Evolutionary conservation across 1,140 invertebrate species (phyloP).

Genomic region (Danaus plexippus): DNA sequence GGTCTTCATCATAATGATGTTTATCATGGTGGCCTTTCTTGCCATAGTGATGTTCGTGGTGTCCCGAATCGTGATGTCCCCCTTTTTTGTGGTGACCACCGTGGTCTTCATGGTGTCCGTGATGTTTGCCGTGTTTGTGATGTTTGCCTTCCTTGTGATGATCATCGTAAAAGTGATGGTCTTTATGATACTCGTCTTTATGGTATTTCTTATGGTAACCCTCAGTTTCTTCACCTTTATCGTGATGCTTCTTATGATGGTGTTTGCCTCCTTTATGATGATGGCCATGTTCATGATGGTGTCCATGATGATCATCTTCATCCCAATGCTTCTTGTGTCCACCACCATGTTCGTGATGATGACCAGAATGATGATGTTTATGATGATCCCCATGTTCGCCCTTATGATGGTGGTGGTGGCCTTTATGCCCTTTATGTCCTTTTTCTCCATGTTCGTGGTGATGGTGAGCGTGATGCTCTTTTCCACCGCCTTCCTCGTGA

Average conservation of each 20-base stretch:
- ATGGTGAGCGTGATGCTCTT: conserved; percentile 72
- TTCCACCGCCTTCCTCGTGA: conserved; percentile 71
- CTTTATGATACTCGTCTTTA: conserved; percentile 80
- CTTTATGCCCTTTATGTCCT: conserved; percentile 72
- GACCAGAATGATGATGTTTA: conserved; percentile 77
- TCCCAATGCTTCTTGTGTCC: conserved; percentile 79
- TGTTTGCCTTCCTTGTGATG: conserved; percentile 76
- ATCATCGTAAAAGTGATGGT: conserved; percentile 79
- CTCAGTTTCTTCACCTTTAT: conserved; percentile 77
- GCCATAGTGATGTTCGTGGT: conserved; percentile 75
- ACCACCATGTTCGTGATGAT: conserved; percentile 76
- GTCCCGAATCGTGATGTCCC: conserved; percentile 75
- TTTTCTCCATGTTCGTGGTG: conserved; percentile 73
- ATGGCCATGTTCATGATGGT: conserved; percentile 78
- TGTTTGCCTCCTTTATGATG: conserved; percentile 77
- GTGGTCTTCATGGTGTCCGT: conserved; percentile 74
- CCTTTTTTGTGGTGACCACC: conserved; percentile 76
- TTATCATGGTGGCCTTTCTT: conserved; percentile 76
- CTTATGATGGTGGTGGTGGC: conserved; percentile 76
- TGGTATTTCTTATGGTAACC: conserved; percentile 80
- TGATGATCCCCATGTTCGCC: conserved; percentile 79
- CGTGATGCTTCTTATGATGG: conserved; percentile 75
- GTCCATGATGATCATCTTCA: conserved; percentile 77
- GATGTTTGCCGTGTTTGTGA: conserved; percentile 75
- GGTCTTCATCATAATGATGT: conserved; percentile 73